Base-by-base conservation (phyloP, 2,888 invertebrate genomes). In the Sipha maydis region DNA sequence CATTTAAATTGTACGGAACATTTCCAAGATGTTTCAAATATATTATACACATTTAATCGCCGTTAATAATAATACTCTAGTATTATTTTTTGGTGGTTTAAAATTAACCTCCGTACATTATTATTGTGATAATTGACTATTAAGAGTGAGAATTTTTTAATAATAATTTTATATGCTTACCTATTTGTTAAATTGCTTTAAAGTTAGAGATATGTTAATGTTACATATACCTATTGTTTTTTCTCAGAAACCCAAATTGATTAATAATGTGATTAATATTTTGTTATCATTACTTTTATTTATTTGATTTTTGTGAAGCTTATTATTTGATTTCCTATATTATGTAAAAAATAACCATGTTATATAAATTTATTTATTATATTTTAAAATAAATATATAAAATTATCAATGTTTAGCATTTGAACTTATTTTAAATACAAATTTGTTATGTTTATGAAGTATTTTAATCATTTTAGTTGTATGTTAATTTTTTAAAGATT, bases 1-100 rank as follows among this genome's bases (percentile, higher is more conserved):
- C 98, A 98, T 92, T 94, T 98, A 79, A 95, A 95, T 91, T 94
- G 95, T 91, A 94, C 95, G 8, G 96, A 97, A 91, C 96, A 97
- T 92, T 98, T 98, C 92, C 94, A 95, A 91, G 96, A 98, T 92
- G 94, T 95, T 90, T 90, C 92, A 17, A 95, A 95, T 91, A 93
- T 97, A 90, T 94, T 98, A 28, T 98, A 97, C 91, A 95, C 94
- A 31, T 97, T 98, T 90, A 91, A 85, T 80, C 89, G 84, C 19
- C 82, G 85, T 54, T 89, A 89, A 89, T 78, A 21, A 48, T 54
- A 77, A 76, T 67, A 56, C 31, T 7, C 21, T 61, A 3, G 28
- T 28, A 28, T 79, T 73, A 71, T 84, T 31, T 31, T 31, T 86
- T 54, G 21, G 8, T n/a, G 79, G 8, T 67, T 69, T 41, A 48